Percentiles rank a stretch among this genome's conserved stretches.
These are phyloP conservation scores for Mongoloraphidia duomilia DNA, from an alignment of 2,888 invertebrate species.

Conservation along the genomic window DNA sequence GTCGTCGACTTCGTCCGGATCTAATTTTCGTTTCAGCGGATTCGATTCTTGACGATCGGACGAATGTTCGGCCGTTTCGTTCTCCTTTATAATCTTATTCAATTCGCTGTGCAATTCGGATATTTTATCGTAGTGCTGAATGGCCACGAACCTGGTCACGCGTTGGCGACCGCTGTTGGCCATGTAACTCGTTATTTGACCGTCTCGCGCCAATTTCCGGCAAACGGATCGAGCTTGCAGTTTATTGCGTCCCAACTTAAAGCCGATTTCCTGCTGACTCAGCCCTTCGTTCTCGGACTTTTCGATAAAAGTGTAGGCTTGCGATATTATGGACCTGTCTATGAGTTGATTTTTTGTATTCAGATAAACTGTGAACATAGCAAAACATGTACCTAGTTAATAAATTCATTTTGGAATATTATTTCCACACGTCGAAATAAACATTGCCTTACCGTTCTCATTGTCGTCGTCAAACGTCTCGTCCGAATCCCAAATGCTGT, in stretches of 20 bases:
- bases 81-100: not conserved
- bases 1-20: no score
- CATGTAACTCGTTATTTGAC: slow-evolving; percentile 33
- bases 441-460: slow-evolving; percentile 14
- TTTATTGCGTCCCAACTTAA: slow-evolving; percentile 29
- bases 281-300: slow-evolving; percentile 35
- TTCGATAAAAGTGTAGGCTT: slow-evolving; percentile 36
- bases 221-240: slow-evolving; percentile 31
- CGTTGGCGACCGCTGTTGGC: slow-evolving; percentile 41
- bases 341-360: not conserved
- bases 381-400: not conserved
- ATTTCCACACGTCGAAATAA: slow-evolving; percentile 8
- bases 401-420: slow-evolving; percentile 2
- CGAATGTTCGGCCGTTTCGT: not conserved
- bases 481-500: slow-evolving; percentile 32
- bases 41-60: no score
- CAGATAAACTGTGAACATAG: not conserved
- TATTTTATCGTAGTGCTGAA: not conserved
- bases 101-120: slow-evolving; percentile 1
- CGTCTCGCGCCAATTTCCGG: slow-evolving; percentile 30
- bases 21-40: no score
- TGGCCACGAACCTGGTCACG: slow-evolving; percentile 22
- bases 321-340: slow-evolving; percentile 27
- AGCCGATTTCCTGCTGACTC: slow-evolving; percentile 30
- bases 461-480: slow-evolving; percentile 32